A percentile compares a stretch with the other conserved stretches of the same genome.
phyloP scores from a whole-genome alignment of 1,140 invertebrate species.

The Apis cerana region DNA sequence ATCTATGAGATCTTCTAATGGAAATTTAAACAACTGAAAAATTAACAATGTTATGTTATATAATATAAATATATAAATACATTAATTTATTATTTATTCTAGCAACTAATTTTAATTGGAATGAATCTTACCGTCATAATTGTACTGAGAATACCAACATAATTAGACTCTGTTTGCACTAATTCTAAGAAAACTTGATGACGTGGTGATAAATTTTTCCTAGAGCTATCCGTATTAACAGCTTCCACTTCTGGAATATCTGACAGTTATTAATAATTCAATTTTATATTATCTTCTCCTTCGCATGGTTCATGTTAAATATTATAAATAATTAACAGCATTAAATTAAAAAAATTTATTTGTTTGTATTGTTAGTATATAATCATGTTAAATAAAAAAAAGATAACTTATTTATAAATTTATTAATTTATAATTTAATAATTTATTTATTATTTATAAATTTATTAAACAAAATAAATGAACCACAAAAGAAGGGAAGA shows the following conservation, averaged over 20 bases:
- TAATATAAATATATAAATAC: not conserved
- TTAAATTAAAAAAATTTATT: conserved; percentile 8
- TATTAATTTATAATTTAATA: too few species aligned
- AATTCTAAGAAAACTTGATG: conserved; percentile 96
- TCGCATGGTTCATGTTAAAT: conserved; percentile 62
- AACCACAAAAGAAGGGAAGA: conserved; percentile 69
- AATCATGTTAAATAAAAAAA: conserved; percentile 28
- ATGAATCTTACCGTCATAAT: conserved; percentile 89
- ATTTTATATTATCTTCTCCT: conserved; percentile 69
- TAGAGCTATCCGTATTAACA: conserved; percentile 82
- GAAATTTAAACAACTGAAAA: conserved; percentile 93
- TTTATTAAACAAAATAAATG: conserved; percentile 36
- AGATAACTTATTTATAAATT: too few species aligned
- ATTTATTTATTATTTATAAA: too few species aligned
- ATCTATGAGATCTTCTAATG: conserved; percentile 92
- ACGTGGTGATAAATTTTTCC: conserved; percentile 87
- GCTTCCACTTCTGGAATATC: conserved; percentile 82
- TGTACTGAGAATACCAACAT: conserved; percentile 96
- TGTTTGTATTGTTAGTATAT: conserved; percentile 16
- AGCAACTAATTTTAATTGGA: not conserved
- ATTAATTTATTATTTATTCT: conserved; percentile 9
- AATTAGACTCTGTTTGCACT: conserved; percentile 97
- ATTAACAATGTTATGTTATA: conserved; percentile 21
- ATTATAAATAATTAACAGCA: conserved; percentile 26
- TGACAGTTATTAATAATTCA: conserved; percentile 73